Evolutionary conservation across 2,797 vertebrate genomes (phyloP), one percentile per base, ranked within the genome.

Genomic region (Onychomys arenicola): DNA sequence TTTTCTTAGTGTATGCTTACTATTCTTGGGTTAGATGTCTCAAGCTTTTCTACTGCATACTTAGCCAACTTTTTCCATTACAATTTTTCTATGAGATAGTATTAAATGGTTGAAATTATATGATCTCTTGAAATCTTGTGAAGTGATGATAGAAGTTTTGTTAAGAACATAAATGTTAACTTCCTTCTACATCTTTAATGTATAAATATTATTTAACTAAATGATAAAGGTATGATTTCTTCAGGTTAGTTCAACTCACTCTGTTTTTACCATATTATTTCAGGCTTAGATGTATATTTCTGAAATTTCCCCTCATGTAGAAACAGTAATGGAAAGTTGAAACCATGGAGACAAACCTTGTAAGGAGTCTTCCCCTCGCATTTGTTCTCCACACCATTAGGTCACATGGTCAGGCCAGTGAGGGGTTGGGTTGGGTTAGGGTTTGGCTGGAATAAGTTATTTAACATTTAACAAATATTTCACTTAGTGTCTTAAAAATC

Each of bases 91-190:
- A 5, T 65, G 71, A 93, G 67, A 63, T 67, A 73, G 91, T 90
- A 75, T 82, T 17, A 91, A 84, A 73, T 59, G 12, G 5, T 87
- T 95, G 81, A 94, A 95, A 89, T 25, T 49, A 93, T 90, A 37
- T 14, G 65, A 63, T 90, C 40, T 85, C 78, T 94, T 92, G 49
- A 94, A 91, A 19, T 90, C 34, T 95, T 94, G 59, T n/a, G 91
- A 96, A 95, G 21, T 76, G 23, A 69, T 90, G 75, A 90, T 65
- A 93, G 5, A 8, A 97, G 8, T 59, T 93, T 94, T 32, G 82
- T 77, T 84, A 90, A 69, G n/a, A 91, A 69, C 10, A 76, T 92
- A 94, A 63, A 85, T 81, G 71, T 43, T 61, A 94, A 49, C 90
- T 87, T 95, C 14, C 7, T 59, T 81, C 10, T 95, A 14, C n/a